Conservation (phyloP, 2,797 vertebrate genomes). For the Acanthurus leucopareius region DNA sequence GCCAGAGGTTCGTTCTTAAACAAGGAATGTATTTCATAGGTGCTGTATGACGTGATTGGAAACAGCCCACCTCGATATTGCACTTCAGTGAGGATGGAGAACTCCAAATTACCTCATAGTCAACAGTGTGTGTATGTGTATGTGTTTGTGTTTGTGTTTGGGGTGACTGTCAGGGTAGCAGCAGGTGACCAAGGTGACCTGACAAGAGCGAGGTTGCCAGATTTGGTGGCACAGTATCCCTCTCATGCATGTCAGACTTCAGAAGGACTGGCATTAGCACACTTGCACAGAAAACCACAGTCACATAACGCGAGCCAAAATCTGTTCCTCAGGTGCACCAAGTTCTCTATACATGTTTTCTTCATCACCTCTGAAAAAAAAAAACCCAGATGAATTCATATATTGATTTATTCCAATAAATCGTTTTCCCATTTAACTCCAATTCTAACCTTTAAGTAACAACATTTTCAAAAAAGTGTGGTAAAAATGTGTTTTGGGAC, state of each 20-base stretch:
- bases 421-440: background rate
- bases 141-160: conserved; percentile 21
- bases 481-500: background rate
- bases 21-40: too few species aligned
- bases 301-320: conserved; percentile 30
- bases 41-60: too few species aligned
- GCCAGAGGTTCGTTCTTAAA: too few species aligned
- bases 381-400: background rate
- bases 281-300: conserved; percentile 24
- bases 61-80: too few species aligned
- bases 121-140: conserved; percentile 15
- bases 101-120: conserved; percentile 6
- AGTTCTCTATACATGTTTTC: background rate
- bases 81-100: too few species aligned
- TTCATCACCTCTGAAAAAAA: background rate
- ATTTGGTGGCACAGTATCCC: conserved; percentile 51
- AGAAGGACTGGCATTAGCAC: conserved; percentile 60
- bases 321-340: background rate
- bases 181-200: conserved; percentile 77
- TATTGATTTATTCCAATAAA: too few species aligned
- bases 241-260: conserved; percentile 52
- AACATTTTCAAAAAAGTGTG: background rate
- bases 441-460: background rate
- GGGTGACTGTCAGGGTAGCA: conserved; percentile 53
- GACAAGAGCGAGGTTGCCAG: conserved; percentile 61